Conservation (phyloP, 2,797 vertebrate genomes). For the Alfaro cultratus region DNA sequence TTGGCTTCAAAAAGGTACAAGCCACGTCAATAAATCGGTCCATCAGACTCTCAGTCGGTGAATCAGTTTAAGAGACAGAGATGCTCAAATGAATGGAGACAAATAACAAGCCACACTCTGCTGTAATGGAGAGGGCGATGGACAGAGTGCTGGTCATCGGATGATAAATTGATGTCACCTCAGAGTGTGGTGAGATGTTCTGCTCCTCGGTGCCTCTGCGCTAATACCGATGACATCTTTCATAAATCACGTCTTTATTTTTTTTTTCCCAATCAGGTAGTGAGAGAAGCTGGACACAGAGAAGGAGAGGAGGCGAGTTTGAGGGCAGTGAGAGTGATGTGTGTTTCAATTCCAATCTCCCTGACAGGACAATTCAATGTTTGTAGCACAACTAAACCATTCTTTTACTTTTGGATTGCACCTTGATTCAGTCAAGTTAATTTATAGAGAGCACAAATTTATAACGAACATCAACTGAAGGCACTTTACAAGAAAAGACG, state of each 20-base stretch:
- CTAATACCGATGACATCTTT: constrained; percentile 54
- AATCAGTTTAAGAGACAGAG: constrained; percentile 7
- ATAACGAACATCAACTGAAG: neutral
- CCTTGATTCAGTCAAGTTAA: neutral
- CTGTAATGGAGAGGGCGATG: no score
- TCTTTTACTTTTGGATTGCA: neutral
- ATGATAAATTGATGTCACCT: constrained; percentile 59
- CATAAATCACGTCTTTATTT: constrained; percentile 62
- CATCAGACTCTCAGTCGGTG: constrained; percentile 33
- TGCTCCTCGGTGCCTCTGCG: constrained; percentile 49
- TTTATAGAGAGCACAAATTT: neutral
- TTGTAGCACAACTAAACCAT: neutral
- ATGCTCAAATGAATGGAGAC: constrained; percentile 33
- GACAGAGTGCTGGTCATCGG: constrained; percentile 27
- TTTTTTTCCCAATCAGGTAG: constrained; percentile 42
- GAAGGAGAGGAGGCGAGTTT: constrained; percentile 33
- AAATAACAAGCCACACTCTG: constrained; percentile 23
- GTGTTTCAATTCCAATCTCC: constrained; percentile 36
- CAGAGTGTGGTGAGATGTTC: constrained; percentile 31
- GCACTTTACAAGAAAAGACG: neutral
- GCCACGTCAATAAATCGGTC: constrained; percentile 27
- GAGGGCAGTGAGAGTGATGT: constrained; percentile 46
- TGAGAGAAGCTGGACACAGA: constrained; percentile 22
- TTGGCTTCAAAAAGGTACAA: constrained; percentile 1
- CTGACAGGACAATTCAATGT: constrained; percentile 17